Conservation (phyloP, 2,888 invertebrate genomes). For the Synanthedon formicaeformis region DNA sequence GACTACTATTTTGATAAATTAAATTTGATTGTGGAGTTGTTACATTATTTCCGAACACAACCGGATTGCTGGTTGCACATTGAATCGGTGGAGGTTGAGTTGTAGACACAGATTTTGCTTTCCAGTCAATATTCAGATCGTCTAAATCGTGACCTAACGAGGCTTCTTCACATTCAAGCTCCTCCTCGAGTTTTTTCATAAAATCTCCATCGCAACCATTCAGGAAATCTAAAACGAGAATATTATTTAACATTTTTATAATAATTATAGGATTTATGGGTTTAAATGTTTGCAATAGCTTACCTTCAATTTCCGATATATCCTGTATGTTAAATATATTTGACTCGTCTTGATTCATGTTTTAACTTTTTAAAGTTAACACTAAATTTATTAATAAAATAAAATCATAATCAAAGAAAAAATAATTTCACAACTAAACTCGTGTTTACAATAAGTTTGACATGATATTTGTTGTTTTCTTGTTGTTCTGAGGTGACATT, state of each 20-base stretch:
- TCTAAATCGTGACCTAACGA: constrained; percentile 40
- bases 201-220: constrained; percentile 77
- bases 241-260: constrained; percentile 7
- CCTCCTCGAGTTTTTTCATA: constrained; percentile 64
- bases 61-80: constrained; percentile 42
- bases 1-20: constrained; percentile 23
- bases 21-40: constrained; percentile 15
- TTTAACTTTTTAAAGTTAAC: constrained; percentile 3
- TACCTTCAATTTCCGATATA: constrained; percentile 78
- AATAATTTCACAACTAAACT: constrained; percentile 1
- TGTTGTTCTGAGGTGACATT: constrained; percentile 38
- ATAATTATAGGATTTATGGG: neutral
- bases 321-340: constrained; percentile 74
- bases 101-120: constrained; percentile 29
- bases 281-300: constrained; percentile 11
- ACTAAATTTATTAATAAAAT: constrained; percentile 2
- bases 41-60: constrained; percentile 37
- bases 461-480: constrained; percentile 31
- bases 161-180: constrained; percentile 52
- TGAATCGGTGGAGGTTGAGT: constrained; percentile 43
- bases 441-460: constrained; percentile 48
- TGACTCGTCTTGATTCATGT: constrained; percentile 50
- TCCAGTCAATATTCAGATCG: constrained; percentile 40
- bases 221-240: constrained; percentile 69
- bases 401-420: constrained; percentile 1